Evolutionary conservation across 2,113 vertebrate species (phyloP), one percentile per base, ranked within the genome.

Genomic region (Cyanoliseus patagonus): DNA sequence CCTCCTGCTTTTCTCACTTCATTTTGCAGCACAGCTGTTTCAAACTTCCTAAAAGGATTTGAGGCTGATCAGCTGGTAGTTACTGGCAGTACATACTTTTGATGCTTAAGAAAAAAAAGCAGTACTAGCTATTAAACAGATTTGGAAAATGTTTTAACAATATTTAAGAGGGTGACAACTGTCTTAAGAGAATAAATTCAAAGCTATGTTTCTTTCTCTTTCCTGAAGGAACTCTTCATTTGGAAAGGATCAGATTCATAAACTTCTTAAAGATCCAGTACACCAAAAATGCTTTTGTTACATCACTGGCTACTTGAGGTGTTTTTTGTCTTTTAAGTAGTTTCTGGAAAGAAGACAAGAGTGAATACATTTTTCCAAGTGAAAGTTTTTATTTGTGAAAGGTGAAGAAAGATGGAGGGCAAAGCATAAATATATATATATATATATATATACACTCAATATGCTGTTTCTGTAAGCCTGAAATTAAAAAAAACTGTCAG

Each of bases 1-100:
- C 75, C 67, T 87, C 53, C 75, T 96, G 92, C 49, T 88, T 95
- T 95, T 95, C 86, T 89, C 77, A 95, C 86, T 85, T 89, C 89
- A 63, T 95, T 92, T 44, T 96, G 94, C 69, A 94, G 73, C 77
- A 76, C 94, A 97, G 88, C 72, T 95, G 91, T 90, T 92, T 95
- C 68, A 89, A 88, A 93, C 92, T 94, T 94, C 70, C 95, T 95
- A 55, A 90, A 96, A 76, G 27, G 75, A 90, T 93, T 93, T 49
- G 2, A 91, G 75, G 28, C 82, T 90, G 82, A 95, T 96, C 94
- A 92, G 83, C 93, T 94, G 92, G 72, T 91, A 93, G 95, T 95
- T 96, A 90, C 61, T 94, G 92, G 52, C 41, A 63, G 57, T 83
- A 87, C 53, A 91, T 78, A 61, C 69, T 93, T 94, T 66, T 82